Conservation (phyloP, 2,113 vertebrate species). For the Caranx melampygus region DNA sequence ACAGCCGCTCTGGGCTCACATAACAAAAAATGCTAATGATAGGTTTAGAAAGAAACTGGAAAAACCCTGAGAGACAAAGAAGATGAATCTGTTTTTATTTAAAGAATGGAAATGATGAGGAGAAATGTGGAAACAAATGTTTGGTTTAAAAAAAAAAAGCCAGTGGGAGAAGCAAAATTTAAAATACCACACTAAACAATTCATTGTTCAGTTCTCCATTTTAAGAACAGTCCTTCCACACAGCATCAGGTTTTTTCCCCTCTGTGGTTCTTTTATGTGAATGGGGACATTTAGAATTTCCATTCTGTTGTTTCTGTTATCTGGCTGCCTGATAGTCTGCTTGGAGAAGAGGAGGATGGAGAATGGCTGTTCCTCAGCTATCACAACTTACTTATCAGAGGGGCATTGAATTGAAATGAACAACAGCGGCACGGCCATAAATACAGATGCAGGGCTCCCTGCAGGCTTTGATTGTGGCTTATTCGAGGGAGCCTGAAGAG, state of each 20-base stretch:
- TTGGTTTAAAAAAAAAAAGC: too few species aligned
- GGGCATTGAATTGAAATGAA: slow-evolving; percentile 66
- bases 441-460: slow-evolving; percentile 26
- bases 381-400: slow-evolving; percentile 66
- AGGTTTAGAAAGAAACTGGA: neutral
- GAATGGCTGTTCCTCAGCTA: slow-evolving; percentile 22
- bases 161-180: neutral
- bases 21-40: neutral
- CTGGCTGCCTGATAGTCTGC: slow-evolving; percentile 44
- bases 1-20: neutral
- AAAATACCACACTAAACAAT: neutral
- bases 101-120: neutral
- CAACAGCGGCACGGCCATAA: slow-evolving; percentile 45
- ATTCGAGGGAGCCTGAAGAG: slow-evolving; percentile 57
- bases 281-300: slow-evolving; percentile 29
- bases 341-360: slow-evolving; percentile 10
- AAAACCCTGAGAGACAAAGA: neutral
- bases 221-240: slow-evolving; percentile 23
- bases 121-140: too few species aligned
- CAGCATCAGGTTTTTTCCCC: neutral
- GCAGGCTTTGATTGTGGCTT: slow-evolving; percentile 50
- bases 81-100: neutral
- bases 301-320: slow-evolving; percentile 45
- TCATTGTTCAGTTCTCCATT: neutral
- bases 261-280: slow-evolving; percentile 30